Evolutionary conservation across 2,797 vertebrate species (phyloP), one percentile per base, ranked within the genome.

Genomic region (Thamnophis elegans): DNA sequence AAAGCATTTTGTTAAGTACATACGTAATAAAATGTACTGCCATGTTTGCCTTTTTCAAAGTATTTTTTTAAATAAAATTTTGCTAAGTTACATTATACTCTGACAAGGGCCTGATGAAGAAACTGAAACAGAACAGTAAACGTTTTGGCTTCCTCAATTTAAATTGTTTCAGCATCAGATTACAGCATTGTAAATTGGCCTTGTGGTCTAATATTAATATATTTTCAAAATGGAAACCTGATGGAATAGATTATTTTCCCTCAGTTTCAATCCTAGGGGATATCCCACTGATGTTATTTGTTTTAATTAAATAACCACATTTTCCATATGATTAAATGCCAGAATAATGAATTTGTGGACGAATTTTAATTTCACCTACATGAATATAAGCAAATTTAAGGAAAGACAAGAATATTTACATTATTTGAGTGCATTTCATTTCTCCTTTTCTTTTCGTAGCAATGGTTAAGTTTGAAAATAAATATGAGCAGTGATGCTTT

Each of bases 271-370:
- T 96, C 96, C 95, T 89, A 92, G 88, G 96, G 92, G 97, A 95
- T 93, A 91, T 42, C 93, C 95, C 97, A 96, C 95, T 94, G 96
- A 85, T 93, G 94, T 96, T 97, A 92, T 95, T 95, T 97, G 92
- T 97, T 97, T 98, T 97, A 97, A 98, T 98, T 98, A 97, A 97
- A 97, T 97, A 96, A 97, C 97, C 96, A 97, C 96, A 97, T 97
- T 98, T 97, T 97, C 97, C 96, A 92, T 97, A 93, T 97, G 97
- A 98, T 97, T 97, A 97, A 97, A 97, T 94, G 96, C 92, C 90
- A 93, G 93, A 96, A 96, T 97, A 97, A 98, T 97, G 96, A 97
- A 97, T 97, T 92, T 90, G 96, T 95, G 96, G 95, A 93, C 95
- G 92, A 92, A 89, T 96, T 97, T 97, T 97, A 97, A 95, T 94